Evolutionary conservation across 2,113 vertebrate genomes (phyloP), one percentile per base, ranked within the genome.

Genomic region (Columbina picui): DNA sequence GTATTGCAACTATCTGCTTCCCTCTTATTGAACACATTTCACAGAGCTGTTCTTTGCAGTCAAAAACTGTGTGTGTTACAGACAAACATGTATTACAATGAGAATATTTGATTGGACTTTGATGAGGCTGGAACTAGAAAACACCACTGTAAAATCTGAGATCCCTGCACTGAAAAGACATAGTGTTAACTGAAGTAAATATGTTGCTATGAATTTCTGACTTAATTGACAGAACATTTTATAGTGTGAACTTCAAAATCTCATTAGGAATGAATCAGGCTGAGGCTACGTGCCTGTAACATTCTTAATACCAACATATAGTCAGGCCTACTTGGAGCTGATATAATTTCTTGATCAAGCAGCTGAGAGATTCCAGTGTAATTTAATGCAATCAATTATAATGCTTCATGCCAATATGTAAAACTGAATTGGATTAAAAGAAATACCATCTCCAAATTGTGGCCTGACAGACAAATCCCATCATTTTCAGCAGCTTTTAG

Each of bases 221-320:
- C 64, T 95, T 98, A 98, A 98, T 96, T 97, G 97, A 97, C 96
- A 96, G 97, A 97, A 89, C 91, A 87, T 89, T 97, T 97, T 97
- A 94, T 41, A 96, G 73, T 12, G 29, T 89, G 84, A 93, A 92
- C 87, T 96, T 93, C 93, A 88, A 94, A 94, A 96, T 84, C 87
- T 92, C 92, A 76, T 95, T 96, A 96, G 87, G 79, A 92, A 84
- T 43, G 41, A 94, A 87, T 84, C 60, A 65, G 70, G 43, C 85
- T 67, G 56, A 59, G 39, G 82, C 87, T 87, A 55, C 43, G 52
- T 53, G 68, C 57, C 88, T 93, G 39, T 92, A 96, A 94, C 53
- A 69, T 93, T 97, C 96, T 85, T 91, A 95, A 97, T 96, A 90
- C 94, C 90, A 43, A 94, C 77, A 53, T 69, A 47, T 6, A 92